phyloP scores from a whole-genome alignment of 2,797 vertebrate species.

The Microtus obscurus region DNA sequence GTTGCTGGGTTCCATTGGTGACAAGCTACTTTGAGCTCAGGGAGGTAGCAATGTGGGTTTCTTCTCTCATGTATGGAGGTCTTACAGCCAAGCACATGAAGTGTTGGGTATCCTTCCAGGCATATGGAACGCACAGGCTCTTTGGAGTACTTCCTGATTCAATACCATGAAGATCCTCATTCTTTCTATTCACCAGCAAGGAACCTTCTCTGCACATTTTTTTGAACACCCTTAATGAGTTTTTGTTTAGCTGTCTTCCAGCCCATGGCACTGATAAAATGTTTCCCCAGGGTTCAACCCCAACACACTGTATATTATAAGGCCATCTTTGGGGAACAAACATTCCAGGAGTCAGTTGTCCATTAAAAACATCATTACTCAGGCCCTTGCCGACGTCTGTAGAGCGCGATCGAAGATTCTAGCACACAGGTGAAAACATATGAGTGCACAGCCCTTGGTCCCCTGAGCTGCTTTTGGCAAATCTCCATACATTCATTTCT shows the following conservation, averaged over 20 bases:
- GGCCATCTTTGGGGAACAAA: slow-evolving; percentile 63
- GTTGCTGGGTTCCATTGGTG: background rate
- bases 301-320: slow-evolving; percentile 60
- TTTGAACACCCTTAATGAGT: background rate
- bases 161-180: background rate
- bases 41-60: background rate
- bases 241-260: slow-evolving; percentile 4
- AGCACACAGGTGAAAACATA: slow-evolving; percentile 67
- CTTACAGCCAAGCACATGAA: background rate
- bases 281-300: slow-evolving; percentile 22
- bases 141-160: background rate
- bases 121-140: background rate
- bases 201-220: slow-evolving; percentile 42
- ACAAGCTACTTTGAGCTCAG: background rate
- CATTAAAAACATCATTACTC: slow-evolving; percentile 70
- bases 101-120: background rate
- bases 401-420: slow-evolving; percentile 26
- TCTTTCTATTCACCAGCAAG: background rate
- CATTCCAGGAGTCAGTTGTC: slow-evolving; percentile 51
- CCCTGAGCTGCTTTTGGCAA: slow-evolving; percentile 53
- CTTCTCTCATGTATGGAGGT: background rate
- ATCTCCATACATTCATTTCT: slow-evolving; percentile 66
- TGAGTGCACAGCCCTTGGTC: slow-evolving; percentile 63
- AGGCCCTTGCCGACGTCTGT: slow-evolving; percentile 40
- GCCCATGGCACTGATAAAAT: slow-evolving; percentile 17